Evolutionary conservation across 2,113 vertebrate species (phyloP), one percentile per base, ranked within the genome.

Genomic region (Coturnix japonica): DNA sequence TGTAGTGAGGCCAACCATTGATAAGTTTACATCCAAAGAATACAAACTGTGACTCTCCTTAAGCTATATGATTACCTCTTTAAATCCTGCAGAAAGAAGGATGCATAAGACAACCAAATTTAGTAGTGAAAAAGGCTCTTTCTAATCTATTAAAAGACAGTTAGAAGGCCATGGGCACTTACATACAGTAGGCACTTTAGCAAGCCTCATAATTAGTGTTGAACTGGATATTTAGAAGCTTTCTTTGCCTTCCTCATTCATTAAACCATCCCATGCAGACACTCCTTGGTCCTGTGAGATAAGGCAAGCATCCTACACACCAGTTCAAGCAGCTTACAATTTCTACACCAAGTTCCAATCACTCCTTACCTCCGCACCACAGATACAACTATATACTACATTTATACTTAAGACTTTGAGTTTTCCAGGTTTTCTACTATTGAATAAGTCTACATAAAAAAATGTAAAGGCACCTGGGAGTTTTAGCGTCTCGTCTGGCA

Each of bases 51-150:
- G 63, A 69, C 44, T 53, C 39, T 56, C 30, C 18, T 44, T 44
- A 30, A 53, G 30, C 57, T 11, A 12, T 0, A 65, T 0, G 1
- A 73, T 26, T 49, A 75, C 8, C 6, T 30, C 56, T 43, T 20
- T 6, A 79, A 26, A 51, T 46, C 35, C 16, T 69, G 49, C 13
- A 17, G 71, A 61, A 31, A 65, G 4, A 16, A 61, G 12, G 35
- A 47, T 6, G 18, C 26, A 1, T 0, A 22, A 61, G 22, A n/a
- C 13, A 79, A 64, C 2, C 15, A 69, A 41, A 4, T 69, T 69
- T 19, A 14, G 2, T 8, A 59, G 6, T 9, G 4, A 65, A 1
- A 2, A 35, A 46, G 7, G 61, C 11, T 59, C 4, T 31, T 35
- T n/a, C 60, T 21, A 83, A 8, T 10, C 22, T 5, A 7, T 21